Percentiles rank a stretch among this genome's conserved stretches.
Conservation (phyloP, 2,888 invertebrate species). For the Tholera decimalis region DNA sequence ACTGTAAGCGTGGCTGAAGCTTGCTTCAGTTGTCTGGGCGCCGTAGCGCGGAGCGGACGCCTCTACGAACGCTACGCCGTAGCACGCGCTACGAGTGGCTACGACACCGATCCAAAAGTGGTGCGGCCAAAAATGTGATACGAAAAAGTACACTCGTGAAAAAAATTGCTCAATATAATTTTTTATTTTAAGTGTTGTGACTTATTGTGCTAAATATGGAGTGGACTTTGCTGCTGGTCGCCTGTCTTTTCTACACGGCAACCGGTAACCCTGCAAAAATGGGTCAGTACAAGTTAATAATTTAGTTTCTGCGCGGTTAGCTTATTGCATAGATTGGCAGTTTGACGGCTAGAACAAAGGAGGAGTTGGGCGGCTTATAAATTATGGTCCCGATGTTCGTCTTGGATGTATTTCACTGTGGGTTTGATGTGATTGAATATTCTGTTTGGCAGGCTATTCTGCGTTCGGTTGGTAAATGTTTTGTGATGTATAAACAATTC, state of each 20-base stretch:
- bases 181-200: slow-evolving; percentile 68
- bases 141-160: slow-evolving; percentile 66
- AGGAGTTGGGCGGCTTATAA: slow-evolving; percentile 62
- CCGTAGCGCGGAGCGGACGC: slow-evolving; percentile 79
- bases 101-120: slow-evolving; percentile 73
- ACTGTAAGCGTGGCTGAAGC: slow-evolving; percentile 76
- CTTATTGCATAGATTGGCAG: slow-evolving; percentile 78
- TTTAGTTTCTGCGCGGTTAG: slow-evolving; percentile 77
- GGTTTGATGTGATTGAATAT: slow-evolving; percentile 49
- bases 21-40: slow-evolving; percentile 86
- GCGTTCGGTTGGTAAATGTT: slow-evolving; percentile 1
- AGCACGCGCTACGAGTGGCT: slow-evolving; percentile 70
- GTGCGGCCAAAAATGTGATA: slow-evolving; percentile 77
- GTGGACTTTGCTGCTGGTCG: slow-evolving; percentile 76
- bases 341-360: slow-evolving; percentile 80
- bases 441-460: slow-evolving; percentile 28
- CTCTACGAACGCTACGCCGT: slow-evolving; percentile 71
- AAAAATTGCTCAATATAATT: slow-evolving; percentile 70
- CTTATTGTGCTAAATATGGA: slow-evolving; percentile 78
- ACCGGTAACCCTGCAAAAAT: slow-evolving; percentile 87
- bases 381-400: slow-evolving; percentile 59
- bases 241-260: slow-evolving; percentile 73
- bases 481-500: slow-evolving; percentile 13
- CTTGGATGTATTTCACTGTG: slow-evolving; percentile 58
- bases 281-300: slow-evolving; percentile 86